These are phyloP conservation scores for Eueremaeus valkanovi DNA, from an alignment of 2,888 invertebrate genomes.

Conservation along the genomic window DNA sequence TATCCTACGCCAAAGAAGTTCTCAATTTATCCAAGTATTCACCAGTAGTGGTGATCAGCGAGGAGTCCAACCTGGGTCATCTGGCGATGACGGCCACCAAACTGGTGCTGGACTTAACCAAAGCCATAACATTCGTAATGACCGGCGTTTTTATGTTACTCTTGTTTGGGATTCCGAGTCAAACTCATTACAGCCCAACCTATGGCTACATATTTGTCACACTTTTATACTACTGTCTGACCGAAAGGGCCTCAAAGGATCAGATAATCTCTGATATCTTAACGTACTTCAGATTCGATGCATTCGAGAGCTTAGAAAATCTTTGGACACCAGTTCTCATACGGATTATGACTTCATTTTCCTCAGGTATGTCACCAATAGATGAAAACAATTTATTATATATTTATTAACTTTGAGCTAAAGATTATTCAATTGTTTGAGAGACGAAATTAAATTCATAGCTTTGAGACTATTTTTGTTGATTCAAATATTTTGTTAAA, in stretches of 20 bases:
- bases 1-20: constrained; percentile 68
- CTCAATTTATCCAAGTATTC: constrained; percentile 73
- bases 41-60: constrained; percentile 68
- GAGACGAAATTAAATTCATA: too few species aligned
- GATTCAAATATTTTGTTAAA: too few species aligned
- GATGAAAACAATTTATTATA: too few species aligned
- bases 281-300: constrained; percentile 60
- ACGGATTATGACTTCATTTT: constrained; percentile 43
- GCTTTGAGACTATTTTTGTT: too few species aligned
- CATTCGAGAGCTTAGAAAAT: constrained; percentile 66
- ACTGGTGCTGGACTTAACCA: constrained; percentile 74
- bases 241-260: constrained; percentile 62
- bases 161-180: constrained; percentile 66
- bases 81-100: constrained; percentile 76
- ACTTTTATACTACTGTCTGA: constrained; percentile 66
- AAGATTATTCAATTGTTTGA: too few species aligned
- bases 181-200: constrained; percentile 70
- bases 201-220: constrained; percentile 54
- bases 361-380: constrained; percentile 33
- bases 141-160: constrained; percentile 71
- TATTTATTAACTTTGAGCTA: too few species aligned
- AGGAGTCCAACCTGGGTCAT: constrained; percentile 68
- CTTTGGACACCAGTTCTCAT: constrained; percentile 66
- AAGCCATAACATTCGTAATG: constrained; percentile 72
- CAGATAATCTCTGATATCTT: constrained; percentile 63